phyloP scores from a whole-genome alignment of 2,888 invertebrate genomes.

The Brachyptera putata region DNA sequence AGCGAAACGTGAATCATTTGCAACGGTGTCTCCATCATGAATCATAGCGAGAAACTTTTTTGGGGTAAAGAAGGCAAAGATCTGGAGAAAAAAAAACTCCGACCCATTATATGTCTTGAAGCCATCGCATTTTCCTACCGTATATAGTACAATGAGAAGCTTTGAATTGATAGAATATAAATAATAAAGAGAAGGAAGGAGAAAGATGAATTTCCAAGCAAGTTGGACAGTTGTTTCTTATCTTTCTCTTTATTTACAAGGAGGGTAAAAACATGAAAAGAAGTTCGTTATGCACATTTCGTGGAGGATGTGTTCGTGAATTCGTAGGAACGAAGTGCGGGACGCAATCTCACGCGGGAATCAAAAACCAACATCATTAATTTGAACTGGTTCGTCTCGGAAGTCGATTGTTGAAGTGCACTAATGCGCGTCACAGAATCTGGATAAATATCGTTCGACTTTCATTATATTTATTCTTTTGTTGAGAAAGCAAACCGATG shows the following conservation, averaged over 20 bases:
- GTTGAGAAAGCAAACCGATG: too few species aligned
- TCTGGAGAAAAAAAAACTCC: neutral
- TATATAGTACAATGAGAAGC: conserved; percentile 2
- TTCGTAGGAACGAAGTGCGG: neutral
- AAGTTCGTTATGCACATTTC: conserved; percentile 5
- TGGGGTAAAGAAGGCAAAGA: conserved; percentile 2
- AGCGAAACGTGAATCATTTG: neutral
- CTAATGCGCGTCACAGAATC: neutral
- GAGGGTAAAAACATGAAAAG: neutral
- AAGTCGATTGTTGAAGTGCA: neutral
- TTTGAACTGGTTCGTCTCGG: neutral
- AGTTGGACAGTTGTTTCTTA: neutral
- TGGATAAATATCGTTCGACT: too few species aligned
- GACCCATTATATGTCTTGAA: conserved; percentile 1
- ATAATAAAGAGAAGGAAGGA: neutral
- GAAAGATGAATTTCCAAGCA: neutral
- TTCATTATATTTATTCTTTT: too few species aligned
- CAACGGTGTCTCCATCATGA: conserved; percentile 1
- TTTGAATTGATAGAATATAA: neutral
- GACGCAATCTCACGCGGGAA: conserved; percentile 1
- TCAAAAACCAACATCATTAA: conserved; percentile 16
- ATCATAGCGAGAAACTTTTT: neutral
- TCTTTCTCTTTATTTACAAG: conserved; percentile 9
- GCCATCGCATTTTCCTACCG: neutral
- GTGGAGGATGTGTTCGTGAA: neutral